phyloP scores from a whole-genome alignment of 2,113 vertebrate species.

The Hystrix cristata region DNA sequence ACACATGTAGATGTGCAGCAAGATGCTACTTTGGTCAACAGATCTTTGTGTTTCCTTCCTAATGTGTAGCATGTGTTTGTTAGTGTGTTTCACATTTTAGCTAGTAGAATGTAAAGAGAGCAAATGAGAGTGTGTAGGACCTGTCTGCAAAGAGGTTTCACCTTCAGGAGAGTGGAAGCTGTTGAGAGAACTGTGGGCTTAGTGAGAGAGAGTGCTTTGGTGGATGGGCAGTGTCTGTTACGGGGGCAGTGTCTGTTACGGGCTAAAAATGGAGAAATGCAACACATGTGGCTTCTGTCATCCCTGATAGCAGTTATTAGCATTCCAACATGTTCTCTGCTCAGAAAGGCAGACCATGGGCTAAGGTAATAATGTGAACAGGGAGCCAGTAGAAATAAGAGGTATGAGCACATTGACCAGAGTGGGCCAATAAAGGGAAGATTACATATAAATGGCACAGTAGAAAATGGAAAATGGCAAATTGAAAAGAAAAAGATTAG shows the following conservation, averaged over 20 bases:
- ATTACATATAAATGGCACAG: neutral
- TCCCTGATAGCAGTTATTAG: neutral
- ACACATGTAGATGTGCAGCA: neutral
- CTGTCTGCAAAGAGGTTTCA: neutral
- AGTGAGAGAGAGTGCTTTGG: neutral
- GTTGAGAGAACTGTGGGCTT: neutral
- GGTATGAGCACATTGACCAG: neutral
- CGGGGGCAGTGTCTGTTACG: neutral
- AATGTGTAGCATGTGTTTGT: neutral
- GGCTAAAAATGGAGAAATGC: neutral
- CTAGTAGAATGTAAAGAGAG: neutral
- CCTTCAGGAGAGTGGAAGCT: neutral
- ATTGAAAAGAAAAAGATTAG: conserved; percentile 40
- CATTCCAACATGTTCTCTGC: neutral
- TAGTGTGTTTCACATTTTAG: conserved; percentile 11
- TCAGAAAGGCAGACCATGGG: neutral
- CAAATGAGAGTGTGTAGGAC: neutral
- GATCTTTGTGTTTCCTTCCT: neutral
- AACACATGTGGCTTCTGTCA: neutral
- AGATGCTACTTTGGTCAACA: neutral
- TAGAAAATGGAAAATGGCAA: neutral
- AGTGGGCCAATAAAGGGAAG: neutral
- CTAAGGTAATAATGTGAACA: neutral
- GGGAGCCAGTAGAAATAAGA: conserved; percentile 14
- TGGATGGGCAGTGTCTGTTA: neutral